Base-by-base conservation (phyloP, 2,797 vertebrate species). In the Danio aesculapii region DNA sequence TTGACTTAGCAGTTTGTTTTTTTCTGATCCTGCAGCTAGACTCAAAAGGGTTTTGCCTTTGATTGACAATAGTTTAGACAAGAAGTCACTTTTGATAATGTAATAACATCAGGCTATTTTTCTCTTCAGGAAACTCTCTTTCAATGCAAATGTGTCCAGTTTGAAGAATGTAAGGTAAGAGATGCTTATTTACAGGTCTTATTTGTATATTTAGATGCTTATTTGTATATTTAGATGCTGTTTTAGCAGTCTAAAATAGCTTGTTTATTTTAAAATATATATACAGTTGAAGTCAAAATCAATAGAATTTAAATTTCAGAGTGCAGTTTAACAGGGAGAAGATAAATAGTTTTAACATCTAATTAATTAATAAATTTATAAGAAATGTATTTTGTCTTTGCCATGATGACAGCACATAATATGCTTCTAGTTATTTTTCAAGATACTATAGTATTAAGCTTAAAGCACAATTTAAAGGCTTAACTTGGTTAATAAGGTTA, bases 141-240 rank as follows among this genome's bases (percentile, higher is more conserved):
- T 30, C 19, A 3, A 72, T 72, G 77, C 69, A 30, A 39, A 71
- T 79, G 68, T 57, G 5, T 17, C 7, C 2, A 8, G 7, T 63
- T 79, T 6, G 13, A 44, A 1, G 6, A n/a, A 0, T 64, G 77
- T 64, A 1, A 4, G 68, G 77, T 79, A 64, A 79, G 77, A 47
- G 13, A 62, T 17, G 57, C 43, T 49, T 11, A 6, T 19, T 17
- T 59, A 50, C 21, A 69, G 16, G 30, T 30, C 30, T 30, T 30
- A 30, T 30, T 30, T 30, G 30, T 30, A 30, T 30, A 30, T 30
- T 30, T 30, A 30, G 30, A 62, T 17, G 57, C 30, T 30, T 30
- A 30, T 30, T 30, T 30, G 30, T 1, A 30, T 30, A 30, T 30
- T 30, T 30, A 30, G 30, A 62, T 17, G 57, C 43, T 49, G 7